These are phyloP conservation scores for Latrodectus geometricus DNA, from an alignment of 1,140 invertebrate species.

Conservation along the genomic window DNA sequence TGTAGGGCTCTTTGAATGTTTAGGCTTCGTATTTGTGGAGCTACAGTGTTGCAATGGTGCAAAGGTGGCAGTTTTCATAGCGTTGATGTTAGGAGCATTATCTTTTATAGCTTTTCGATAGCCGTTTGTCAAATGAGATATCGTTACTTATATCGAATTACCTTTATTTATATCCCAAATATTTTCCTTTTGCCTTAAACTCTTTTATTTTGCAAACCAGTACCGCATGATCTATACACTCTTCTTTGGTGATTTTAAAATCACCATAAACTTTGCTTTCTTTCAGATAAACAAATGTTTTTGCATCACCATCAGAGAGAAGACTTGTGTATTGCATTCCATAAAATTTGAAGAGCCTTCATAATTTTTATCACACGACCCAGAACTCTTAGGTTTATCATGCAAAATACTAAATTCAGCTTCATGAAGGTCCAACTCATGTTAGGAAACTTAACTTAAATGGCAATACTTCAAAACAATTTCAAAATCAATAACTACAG, in stretches of 20 bases:
- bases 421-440: neutral
- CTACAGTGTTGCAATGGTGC: neutral
- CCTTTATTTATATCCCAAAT: neutral
- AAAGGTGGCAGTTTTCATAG: constrained; percentile 43
- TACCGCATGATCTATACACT: constrained; percentile 8
- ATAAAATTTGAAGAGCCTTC: neutral
- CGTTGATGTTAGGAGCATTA: neutral
- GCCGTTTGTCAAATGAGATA: neutral
- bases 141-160: neutral
- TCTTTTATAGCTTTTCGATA: constrained; percentile 13
- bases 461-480: neutral
- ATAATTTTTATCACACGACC: neutral
- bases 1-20: constrained; percentile 13
- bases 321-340: constrained; percentile 2
- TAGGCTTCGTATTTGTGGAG: constrained; percentile 4
- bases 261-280: neutral
- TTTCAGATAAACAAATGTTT: neutral
- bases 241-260: neutral
- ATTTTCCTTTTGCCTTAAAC: neutral
- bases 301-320: neutral
- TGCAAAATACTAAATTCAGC: neutral
- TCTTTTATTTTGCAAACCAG: constrained; percentile 3
- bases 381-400: neutral
- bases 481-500: neutral
- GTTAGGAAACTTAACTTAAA: neutral